Percentiles rank a stretch among this genome's conserved stretches.
Conservation (phyloP, 2,113 vertebrate species). For the Hypanus sabinus region DNA sequence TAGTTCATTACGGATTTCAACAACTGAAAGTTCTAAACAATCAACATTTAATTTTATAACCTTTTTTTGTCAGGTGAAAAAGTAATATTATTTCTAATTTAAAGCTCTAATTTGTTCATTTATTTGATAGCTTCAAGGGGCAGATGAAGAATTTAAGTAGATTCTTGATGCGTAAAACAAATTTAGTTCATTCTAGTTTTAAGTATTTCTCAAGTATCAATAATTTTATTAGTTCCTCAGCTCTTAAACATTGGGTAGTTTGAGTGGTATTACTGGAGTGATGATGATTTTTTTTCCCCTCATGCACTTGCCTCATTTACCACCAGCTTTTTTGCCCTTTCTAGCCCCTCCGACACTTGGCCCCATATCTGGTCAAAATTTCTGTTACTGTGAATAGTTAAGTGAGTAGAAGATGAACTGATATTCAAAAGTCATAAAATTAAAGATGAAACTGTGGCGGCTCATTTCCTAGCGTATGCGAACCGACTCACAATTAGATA, state of each 20-base stretch:
- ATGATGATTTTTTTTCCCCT: not conserved
- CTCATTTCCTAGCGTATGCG: too few species aligned
- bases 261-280: not conserved
- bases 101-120: not conserved
- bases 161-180: not conserved
- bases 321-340: not conserved
- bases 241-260: not conserved
- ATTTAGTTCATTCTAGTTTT: not conserved
- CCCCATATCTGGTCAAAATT: too few species aligned
- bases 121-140: not conserved
- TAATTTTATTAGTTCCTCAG: not conserved
- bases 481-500: too few species aligned
- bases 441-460: too few species aligned
- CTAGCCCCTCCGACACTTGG: not conserved
- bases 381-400: too few species aligned
- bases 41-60: not conserved
- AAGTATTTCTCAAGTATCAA: not conserved
- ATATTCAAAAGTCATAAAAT: too few species aligned
- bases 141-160: not conserved
- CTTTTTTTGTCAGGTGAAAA: not conserved
- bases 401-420: too few species aligned
- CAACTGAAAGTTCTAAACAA: not conserved
- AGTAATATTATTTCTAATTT: not conserved
- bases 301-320: not conserved
- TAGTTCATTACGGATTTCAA: not conserved